These are phyloP conservation scores for Leptoteleia sp. DNA, from an alignment of 1,140 invertebrate species.

Conservation along the genomic window DNA sequence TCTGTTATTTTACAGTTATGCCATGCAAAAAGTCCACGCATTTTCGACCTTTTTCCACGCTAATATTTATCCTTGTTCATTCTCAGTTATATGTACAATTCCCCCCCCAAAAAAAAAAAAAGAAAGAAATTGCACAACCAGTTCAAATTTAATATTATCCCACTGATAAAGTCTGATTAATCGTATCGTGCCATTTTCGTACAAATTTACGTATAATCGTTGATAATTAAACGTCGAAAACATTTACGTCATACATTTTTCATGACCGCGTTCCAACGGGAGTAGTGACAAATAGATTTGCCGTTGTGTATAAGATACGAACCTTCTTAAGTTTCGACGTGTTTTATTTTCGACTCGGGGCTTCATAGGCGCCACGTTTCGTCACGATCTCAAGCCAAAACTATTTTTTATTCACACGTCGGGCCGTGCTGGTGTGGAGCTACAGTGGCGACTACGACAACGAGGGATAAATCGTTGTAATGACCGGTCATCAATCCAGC, in stretches of 20 bases:
- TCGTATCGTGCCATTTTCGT: constrained; percentile 23
- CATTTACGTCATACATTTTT: constrained; percentile 39
- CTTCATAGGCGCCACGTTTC: constrained; percentile 62
- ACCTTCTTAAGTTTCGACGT: constrained; percentile 45
- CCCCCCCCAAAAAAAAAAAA: too few relatives aligned
- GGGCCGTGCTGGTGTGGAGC: constrained; percentile 18
- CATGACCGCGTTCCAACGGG: constrained; percentile 9
- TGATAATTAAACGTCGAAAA: constrained; percentile 33
- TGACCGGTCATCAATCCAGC: constrained; percentile 75
- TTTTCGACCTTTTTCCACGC: too few relatives aligned
- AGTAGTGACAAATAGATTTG: constrained; percentile 54
- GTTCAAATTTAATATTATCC: constrained; percentile 17
- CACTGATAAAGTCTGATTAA: constrained; percentile 27
- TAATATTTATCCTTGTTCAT: too few relatives aligned
- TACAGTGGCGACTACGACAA: constrained; percentile 52
- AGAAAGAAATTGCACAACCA: too few relatives aligned
- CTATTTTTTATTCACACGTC: constrained; percentile 63
- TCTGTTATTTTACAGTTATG: too few relatives aligned
- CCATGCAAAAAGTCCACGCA: too few relatives aligned
- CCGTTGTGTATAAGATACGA: constrained; percentile 37
- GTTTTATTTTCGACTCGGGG: constrained; percentile 42
- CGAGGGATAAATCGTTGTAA: constrained; percentile 75
- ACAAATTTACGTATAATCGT: constrained; percentile 45
- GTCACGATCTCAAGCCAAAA: constrained; percentile 58
- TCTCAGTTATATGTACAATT: too few relatives aligned